Conservation (phyloP, 2,113 vertebrate species). For the Myotis davidii region DNA sequence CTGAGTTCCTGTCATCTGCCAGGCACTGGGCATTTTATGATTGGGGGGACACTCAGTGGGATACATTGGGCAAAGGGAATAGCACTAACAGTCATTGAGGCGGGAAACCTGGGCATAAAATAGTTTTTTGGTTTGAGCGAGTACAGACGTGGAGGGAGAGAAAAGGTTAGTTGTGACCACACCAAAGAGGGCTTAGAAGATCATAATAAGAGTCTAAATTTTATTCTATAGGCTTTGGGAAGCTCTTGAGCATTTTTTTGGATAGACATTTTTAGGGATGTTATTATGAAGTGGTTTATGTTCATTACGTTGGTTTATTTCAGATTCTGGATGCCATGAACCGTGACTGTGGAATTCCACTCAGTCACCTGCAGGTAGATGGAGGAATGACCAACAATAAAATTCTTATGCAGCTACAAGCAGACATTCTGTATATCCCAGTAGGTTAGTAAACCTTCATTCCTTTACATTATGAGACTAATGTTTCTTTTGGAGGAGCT, state of each 20-base stretch:
- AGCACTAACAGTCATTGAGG: background rate
- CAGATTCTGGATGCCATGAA: slow-evolving; percentile 99
- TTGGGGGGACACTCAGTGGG: background rate
- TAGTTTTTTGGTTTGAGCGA: background rate
- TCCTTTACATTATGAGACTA: background rate
- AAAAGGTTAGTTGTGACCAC: background rate
- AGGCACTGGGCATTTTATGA: background rate
- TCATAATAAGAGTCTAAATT: background rate
- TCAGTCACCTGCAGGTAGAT: slow-evolving; percentile 93
- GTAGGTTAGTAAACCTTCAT: slow-evolving; percentile 88
- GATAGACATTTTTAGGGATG: background rate
- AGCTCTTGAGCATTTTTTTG: background rate
- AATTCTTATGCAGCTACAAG: slow-evolving; percentile 95
- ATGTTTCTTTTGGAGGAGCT: background rate
- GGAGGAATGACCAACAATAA: slow-evolving; percentile 96
- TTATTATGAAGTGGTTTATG: background rate
- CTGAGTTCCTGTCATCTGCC: background rate
- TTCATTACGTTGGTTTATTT: slow-evolving; percentile 58
- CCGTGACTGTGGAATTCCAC: slow-evolving; percentile 94
- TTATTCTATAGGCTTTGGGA: background rate
- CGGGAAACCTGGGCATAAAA: background rate
- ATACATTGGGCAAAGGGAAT: background rate
- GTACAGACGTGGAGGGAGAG: background rate
- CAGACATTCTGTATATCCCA: slow-evolving; percentile 95
- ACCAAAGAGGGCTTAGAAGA: background rate